A percentile compares a stretch with the other conserved stretches of the same genome.
These are phyloP conservation scores for Sorex araneus DNA, from an alignment of 2,113 vertebrate species.

Conservation along the genomic window DNA sequence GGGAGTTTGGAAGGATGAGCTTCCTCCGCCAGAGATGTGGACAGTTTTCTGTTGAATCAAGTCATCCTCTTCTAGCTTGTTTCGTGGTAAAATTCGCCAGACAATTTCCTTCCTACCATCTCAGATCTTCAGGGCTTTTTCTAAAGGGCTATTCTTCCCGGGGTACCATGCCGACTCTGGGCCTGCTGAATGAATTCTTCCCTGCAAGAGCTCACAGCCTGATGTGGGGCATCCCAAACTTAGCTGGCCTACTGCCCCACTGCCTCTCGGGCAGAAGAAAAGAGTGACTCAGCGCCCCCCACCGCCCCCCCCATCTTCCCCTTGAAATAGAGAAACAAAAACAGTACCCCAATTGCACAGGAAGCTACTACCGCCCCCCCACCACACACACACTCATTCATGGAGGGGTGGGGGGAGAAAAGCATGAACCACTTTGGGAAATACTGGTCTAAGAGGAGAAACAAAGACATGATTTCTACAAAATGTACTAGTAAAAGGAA, in stretches of 20 bases:
- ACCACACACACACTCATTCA: too few relatives aligned
- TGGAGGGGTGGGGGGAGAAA: too few relatives aligned
- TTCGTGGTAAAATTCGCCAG: constrained; percentile 40
- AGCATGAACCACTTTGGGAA: too few relatives aligned
- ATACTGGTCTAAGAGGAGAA: neutral
- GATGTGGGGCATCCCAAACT: neutral
- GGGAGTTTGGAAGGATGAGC: constrained; percentile 61
- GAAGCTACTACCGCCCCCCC: too few relatives aligned
- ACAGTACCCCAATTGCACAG: too few relatives aligned
- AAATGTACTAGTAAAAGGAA: constrained; percentile 54
- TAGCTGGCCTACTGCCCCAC: too few relatives aligned
- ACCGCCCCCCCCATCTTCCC: too few relatives aligned
- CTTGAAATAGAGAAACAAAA: too few relatives aligned
- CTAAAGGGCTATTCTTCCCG: constrained; percentile 50
- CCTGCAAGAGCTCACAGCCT: constrained; percentile 21
- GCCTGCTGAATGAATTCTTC: constrained; percentile 36
- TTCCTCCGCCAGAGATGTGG: constrained; percentile 38
- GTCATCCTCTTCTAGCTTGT: constrained; percentile 34
- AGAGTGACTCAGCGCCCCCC: too few relatives aligned
- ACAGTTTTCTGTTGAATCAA: constrained; percentile 34
- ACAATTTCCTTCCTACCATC: neutral
- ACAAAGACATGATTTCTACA: constrained; percentile 43
- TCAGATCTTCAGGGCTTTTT: constrained; percentile 56
- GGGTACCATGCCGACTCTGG: neutral
- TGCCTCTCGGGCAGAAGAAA: too few relatives aligned